phyloP scores from a whole-genome alignment of 2,113 vertebrate species.

The Lipophrys pholis region DNA sequence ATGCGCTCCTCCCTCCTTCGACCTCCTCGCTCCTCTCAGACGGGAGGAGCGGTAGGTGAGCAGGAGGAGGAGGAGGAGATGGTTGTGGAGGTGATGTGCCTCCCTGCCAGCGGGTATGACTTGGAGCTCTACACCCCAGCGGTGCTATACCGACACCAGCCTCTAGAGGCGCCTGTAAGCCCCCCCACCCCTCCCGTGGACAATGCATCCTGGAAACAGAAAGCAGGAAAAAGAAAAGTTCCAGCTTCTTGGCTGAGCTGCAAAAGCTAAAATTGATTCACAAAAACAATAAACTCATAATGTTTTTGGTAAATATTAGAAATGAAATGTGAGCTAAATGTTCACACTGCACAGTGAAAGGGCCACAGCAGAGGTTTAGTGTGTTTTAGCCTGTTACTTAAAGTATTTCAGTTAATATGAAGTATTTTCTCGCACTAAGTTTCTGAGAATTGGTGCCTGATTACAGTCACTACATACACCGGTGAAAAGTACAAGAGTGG shows the following conservation, averaged over 20 bases:
- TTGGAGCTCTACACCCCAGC: conserved; percentile 81
- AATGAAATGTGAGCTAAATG: no score
- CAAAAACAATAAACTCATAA: neutral
- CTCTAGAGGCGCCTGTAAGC: conserved; percentile 86
- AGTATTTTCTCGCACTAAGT: no score
- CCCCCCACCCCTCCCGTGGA: conserved; percentile 12
- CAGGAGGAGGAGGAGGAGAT: conserved; percentile 56
- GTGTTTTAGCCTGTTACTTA: neutral
- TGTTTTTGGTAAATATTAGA: neutral
- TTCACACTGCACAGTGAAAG: neutral
- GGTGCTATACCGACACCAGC: conserved; percentile 75
- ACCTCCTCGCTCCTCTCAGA: conserved; percentile 65
- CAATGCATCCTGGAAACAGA: conserved; percentile 7
- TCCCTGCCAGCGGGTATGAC: conserved; percentile 74
- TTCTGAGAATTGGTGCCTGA: no score
- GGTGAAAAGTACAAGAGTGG: no score
- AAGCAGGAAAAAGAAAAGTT: conserved; percentile 40
- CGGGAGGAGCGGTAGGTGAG: conserved; percentile 56
- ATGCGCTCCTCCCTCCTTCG: conserved; percentile 13
- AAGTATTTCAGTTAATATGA: neutral
- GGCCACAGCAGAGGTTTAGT: neutral
- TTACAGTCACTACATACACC: no score
- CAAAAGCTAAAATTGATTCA: conserved; percentile 22
- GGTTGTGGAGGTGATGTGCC: conserved; percentile 65
- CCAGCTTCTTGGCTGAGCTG: conserved; percentile 51